phyloP scores from a whole-genome alignment of 2,797 vertebrate genomes.

The Xyrichtys novacula region DNA sequence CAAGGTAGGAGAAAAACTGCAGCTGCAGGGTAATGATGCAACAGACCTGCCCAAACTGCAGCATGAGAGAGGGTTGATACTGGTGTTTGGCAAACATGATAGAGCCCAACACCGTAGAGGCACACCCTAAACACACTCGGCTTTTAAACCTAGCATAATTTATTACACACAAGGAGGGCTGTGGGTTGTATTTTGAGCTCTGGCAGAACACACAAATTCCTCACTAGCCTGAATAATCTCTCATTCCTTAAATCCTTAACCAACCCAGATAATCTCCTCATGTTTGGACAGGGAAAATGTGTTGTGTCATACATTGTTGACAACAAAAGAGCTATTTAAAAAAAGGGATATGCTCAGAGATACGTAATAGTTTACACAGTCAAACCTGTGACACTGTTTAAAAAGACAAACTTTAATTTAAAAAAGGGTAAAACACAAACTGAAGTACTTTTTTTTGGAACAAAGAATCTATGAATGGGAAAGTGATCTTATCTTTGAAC shows the following conservation, averaged over 20 bases:
- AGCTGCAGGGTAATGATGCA: slow-evolving; percentile 42
- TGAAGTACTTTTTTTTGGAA: background rate
- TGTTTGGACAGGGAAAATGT: background rate
- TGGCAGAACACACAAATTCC: slow-evolving; percentile 3
- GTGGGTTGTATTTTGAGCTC: background rate
- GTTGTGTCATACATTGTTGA: background rate
- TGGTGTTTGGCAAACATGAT: slow-evolving; percentile 20
- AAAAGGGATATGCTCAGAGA: background rate
- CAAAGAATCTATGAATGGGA: background rate
- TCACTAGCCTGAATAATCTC: background rate
- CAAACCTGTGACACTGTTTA: slow-evolving; percentile 6
- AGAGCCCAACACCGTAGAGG: slow-evolving; percentile 9
- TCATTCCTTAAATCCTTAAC: background rate
- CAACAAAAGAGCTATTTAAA: background rate
- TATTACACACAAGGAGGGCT: background rate
- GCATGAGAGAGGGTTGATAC: slow-evolving; percentile 38
- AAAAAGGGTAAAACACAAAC: background rate
- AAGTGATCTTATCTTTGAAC: background rate
- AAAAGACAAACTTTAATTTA: background rate
- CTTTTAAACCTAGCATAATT: slow-evolving; percentile 2
- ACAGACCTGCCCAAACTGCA: slow-evolving; percentile 40
- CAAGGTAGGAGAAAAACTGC: slow-evolving; percentile 41
- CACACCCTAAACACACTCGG: slow-evolving; percentile 19
- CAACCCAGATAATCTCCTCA: background rate
- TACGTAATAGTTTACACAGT: background rate